These are phyloP conservation scores for Exephanes ischioxanthus DNA, from an alignment of 2,888 invertebrate species.

Conservation along the genomic window DNA sequence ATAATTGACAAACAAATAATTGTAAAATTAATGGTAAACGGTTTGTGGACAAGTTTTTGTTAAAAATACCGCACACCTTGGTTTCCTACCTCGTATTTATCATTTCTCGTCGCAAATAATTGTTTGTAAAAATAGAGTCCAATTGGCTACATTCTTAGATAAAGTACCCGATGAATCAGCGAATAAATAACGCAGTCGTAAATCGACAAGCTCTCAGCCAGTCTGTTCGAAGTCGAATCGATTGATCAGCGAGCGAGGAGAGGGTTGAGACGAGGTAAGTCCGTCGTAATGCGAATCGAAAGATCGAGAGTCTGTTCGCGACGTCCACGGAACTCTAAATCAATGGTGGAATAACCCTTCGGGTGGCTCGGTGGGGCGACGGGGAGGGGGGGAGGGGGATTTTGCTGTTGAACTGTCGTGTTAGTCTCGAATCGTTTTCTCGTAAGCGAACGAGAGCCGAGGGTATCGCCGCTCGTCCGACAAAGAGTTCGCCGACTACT, in stretches of 20 bases:
- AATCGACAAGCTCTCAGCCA: slow-evolving; percentile 18
- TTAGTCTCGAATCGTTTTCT: slow-evolving; percentile 63
- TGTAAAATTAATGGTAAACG: no score
- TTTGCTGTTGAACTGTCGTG: slow-evolving; percentile 55
- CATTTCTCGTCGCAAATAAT: neutral
- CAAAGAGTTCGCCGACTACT: slow-evolving; percentile 63
- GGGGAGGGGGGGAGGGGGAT: slow-evolving; percentile 34
- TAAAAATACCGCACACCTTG: no score
- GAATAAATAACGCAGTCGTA: slow-evolving; percentile 28
- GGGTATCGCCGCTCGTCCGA: slow-evolving; percentile 60
- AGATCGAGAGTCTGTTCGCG: slow-evolving; percentile 43
- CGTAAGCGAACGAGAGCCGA: slow-evolving; percentile 49
- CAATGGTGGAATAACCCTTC: slow-evolving; percentile 54
- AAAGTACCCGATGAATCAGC: slow-evolving; percentile 6
- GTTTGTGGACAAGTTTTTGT: no score
- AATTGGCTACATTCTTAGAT: neutral
- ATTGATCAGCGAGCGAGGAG: slow-evolving; percentile 40
- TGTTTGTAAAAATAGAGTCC: neutral
- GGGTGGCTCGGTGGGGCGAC: slow-evolving; percentile 14
- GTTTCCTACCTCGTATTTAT: neutral
- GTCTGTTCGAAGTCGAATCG: slow-evolving; percentile 39
- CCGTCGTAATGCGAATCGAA: slow-evolving; percentile 11
- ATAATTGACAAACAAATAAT: no score
- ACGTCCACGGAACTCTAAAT: slow-evolving; percentile 60
- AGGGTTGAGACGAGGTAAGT: neutral